Evolutionary conservation across 1,140 invertebrate genomes (phyloP), one percentile per base, ranked within the genome.

Genomic region (Antheraea pernyi): DNA sequence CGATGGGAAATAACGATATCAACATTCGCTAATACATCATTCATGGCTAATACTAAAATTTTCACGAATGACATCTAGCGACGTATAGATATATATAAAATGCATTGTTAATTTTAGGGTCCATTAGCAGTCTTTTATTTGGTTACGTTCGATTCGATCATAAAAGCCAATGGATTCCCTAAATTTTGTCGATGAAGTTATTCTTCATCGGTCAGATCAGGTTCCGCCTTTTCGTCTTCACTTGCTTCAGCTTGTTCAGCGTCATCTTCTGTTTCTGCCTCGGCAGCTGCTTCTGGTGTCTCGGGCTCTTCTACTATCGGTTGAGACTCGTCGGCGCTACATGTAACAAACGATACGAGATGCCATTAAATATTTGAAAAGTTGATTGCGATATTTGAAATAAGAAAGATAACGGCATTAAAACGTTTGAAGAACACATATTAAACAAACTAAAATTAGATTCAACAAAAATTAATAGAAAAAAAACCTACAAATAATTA

Each of bases 121-220:
- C 46, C 46, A 53, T 53, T 53, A 36, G 61, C 22, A 0, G 10
- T 37, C 3, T 63, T 36, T 13, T 63, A 37, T 61, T 30, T 30
- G 22, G 19, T 19, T 61, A 42, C 7, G 39, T 42, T 42, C 39
- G 46, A 16, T 0, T 13, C 16, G 46, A 53, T 16, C 46, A 53
- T 53, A 53, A 53, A n/a, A 42, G 46, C 46, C 13, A 53, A 53
- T 53, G 46, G 46, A 53, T 61, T 22, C 19, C 10, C 16, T 19
- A 7, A 61, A 61, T 13, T 61, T 61, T 30, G 22, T 61, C 19
- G 60, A 6, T 16, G 16, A 53, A 53, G 19, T 84, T 92, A 90
- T 87, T 93, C 92, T 76, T 92, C 91, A 19, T 90, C 89, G 19
- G 92, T 93, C 36, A 93, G 88, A 73, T 94, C 93, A 11, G 88